phyloP scores from a whole-genome alignment of 2,888 invertebrate genomes.

The Stictocephala bisonia region DNA sequence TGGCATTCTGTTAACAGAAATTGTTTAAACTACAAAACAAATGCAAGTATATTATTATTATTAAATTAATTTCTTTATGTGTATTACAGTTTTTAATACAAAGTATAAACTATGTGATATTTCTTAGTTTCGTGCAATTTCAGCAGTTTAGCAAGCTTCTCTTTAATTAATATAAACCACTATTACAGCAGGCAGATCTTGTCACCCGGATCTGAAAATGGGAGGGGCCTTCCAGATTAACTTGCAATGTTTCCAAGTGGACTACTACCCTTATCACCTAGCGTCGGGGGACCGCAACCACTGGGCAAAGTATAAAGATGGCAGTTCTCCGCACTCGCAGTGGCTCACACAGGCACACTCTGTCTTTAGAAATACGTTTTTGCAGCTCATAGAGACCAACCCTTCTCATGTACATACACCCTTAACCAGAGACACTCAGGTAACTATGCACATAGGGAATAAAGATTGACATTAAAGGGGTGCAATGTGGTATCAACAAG shows the following conservation, averaged over 20 bases:
- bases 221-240: slow-evolving; percentile 96
- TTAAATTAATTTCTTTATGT: too few species aligned
- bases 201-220: slow-evolving; percentile 84
- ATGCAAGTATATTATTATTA: too few species aligned
- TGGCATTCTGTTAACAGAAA: too few species aligned
- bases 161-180: neutral
- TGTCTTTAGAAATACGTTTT: slow-evolving; percentile 79
- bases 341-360: slow-evolving; percentile 90
- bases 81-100: too few species aligned
- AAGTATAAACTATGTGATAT: too few species aligned
- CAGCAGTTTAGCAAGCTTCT: neutral
- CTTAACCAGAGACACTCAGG: slow-evolving; percentile 28
- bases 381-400: slow-evolving; percentile 51
- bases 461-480: too few species aligned
- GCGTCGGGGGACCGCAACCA: slow-evolving; percentile 88
- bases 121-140: neutral
- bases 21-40: too few species aligned
- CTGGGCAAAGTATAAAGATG: slow-evolving; percentile 89
- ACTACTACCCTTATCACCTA: slow-evolving; percentile 96
- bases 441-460: too few species aligned
- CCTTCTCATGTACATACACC: slow-evolving; percentile 33
- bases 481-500: too few species aligned
- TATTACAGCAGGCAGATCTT: slow-evolving; percentile 80
- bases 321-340: slow-evolving; percentile 80
- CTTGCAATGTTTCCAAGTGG: slow-evolving; percentile 86